Evolutionary conservation across 2,113 vertebrate species (phyloP).

Genomic region (Plestiodon gilberti): DNA sequence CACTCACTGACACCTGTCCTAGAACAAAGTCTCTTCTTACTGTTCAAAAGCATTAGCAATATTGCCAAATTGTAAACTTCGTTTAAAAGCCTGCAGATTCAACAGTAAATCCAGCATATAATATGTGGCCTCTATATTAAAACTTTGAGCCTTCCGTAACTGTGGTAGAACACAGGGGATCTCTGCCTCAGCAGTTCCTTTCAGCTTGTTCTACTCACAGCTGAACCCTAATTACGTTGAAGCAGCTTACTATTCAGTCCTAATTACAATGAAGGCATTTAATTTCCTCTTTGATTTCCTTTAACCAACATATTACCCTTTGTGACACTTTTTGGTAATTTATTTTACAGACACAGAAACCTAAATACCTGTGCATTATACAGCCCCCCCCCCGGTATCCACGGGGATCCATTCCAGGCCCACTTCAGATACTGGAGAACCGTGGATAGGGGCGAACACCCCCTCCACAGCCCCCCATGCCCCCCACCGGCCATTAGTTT

Average conservation of each 20-base stretch:
- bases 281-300: constrained; percentile 73
- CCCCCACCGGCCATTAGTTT: no score
- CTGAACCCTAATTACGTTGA: constrained; percentile 59
- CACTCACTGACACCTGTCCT: not conserved
- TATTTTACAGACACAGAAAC: constrained; percentile 65
- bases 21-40: not conserved
- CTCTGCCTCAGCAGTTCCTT: constrained; percentile 50
- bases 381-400: no score
- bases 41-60: not conserved
- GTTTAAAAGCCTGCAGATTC: constrained; percentile 36
- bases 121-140: constrained; percentile 23
- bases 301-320: constrained; percentile 65
- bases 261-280: constrained; percentile 68
- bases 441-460: no score
- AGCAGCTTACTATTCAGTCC: constrained; percentile 44
- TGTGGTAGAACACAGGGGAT: constrained; percentile 20
- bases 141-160: constrained; percentile 13
- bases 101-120: constrained; percentile 14
- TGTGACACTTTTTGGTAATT: constrained; percentile 68
- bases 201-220: constrained; percentile 46
- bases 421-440: no score
- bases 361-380: constrained; percentile 63
- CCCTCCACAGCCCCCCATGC: no score
- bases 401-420: no score
- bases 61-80: constrained; percentile 43